Conservation (phyloP, 53 echinoderm and acorn worm genomes). For the Patiria pectinifera region DNA sequence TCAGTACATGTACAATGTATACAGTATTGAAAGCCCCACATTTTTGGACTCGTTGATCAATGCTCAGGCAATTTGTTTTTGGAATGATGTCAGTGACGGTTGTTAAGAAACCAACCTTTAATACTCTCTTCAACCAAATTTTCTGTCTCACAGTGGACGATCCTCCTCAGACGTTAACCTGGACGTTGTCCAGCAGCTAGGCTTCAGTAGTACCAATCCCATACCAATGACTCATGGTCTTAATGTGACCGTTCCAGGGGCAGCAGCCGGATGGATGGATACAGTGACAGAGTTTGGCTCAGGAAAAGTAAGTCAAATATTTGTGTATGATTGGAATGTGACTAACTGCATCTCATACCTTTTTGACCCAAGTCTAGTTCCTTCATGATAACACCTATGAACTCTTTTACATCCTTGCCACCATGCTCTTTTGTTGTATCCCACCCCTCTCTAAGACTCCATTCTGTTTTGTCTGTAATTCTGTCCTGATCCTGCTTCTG, state of each 20-base stretch:
- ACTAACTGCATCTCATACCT: background rate
- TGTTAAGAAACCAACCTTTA: background rate
- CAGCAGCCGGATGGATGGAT: slow-evolving; percentile 92
- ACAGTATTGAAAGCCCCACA: too few relatives aligned
- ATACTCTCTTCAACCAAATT: background rate
- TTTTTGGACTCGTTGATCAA: too few relatives aligned
- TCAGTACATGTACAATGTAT: too few relatives aligned
- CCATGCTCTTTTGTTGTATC: too few relatives aligned
- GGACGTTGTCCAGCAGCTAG: slow-evolving; percentile 64
- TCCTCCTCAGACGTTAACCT: slow-evolving; percentile 64
- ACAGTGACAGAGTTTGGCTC: slow-evolving; percentile 82
- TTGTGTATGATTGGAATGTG: background rate
- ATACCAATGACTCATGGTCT: slow-evolving; percentile 75
- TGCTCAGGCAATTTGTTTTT: too few relatives aligned
- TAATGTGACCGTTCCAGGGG: slow-evolving; percentile 86
- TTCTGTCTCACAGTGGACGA: slow-evolving; percentile 67
- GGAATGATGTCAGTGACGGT: too few relatives aligned
- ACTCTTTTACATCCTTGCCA: too few relatives aligned
- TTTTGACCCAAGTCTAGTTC: too few relatives aligned
- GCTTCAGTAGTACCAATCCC: slow-evolving; percentile 58
- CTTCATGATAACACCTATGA: too few relatives aligned
- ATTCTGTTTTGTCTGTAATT: too few relatives aligned
- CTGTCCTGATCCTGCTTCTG: too few relatives aligned
- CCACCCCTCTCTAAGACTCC: too few relatives aligned
- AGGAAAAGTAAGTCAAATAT: slow-evolving; percentile 7